Evolutionary conservation across 2,888 invertebrate species (phyloP).

Genomic region (Pseudoips prasinana): DNA sequence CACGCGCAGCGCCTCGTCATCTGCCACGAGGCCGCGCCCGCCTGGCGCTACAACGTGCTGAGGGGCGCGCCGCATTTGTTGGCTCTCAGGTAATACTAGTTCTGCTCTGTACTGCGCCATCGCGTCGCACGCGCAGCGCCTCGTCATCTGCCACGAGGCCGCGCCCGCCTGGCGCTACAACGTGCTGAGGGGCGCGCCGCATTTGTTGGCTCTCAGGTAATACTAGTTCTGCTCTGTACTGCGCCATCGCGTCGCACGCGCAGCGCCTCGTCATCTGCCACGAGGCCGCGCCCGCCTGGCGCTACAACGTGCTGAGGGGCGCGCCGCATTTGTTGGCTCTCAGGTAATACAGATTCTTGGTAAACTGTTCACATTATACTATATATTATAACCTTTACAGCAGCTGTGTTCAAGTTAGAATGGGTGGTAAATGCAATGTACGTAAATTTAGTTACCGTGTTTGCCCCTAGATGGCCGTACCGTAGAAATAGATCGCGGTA

Average conservation of each 20-base stretch:
- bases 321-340: conserved; percentile 97
- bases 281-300: conserved; percentile 84
- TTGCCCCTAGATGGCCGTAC: no score
- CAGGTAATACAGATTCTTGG: conserved; percentile 81
- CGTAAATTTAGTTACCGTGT: no score
- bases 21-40: conserved; percentile 35
- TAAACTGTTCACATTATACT: no score
- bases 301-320: conserved; percentile 96
- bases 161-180: conserved; percentile 93
- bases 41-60: conserved; percentile 97
- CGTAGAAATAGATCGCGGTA: no score
- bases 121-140: not conserved
- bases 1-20: not conserved
- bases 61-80: conserved; percentile 96
- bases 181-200: conserved; percentile 96
- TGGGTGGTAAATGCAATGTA: no score
- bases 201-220: conserved; percentile 92
- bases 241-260: not conserved
- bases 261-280: not conserved
- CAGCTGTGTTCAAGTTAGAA: no score
- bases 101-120: not conserved
- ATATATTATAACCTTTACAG: no score
- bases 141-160: not conserved
- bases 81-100: conserved; percentile 86
- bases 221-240: not conserved